Evolutionary conservation across 2,113 vertebrate species (phyloP).

Genomic region (western clawed frog (Xenopus tropicalis)): DNA sequence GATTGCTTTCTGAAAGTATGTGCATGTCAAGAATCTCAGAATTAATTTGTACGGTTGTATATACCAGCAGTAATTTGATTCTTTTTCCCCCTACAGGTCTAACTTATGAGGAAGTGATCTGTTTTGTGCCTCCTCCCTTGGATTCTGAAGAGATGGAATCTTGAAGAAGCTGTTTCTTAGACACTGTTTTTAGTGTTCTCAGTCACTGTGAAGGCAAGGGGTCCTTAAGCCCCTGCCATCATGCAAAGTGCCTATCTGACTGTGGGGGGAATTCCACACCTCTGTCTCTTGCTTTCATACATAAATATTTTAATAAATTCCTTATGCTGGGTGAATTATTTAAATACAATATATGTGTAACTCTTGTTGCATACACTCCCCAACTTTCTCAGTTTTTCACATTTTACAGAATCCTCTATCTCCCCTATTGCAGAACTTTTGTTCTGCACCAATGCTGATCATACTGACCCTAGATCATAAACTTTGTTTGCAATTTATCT

Average conservation of each 20-base stretch:
- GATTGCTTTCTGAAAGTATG: too few species aligned
- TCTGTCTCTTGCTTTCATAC: constrained; percentile 22
- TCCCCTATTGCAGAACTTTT: too few species aligned
- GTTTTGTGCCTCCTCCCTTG: constrained; percentile 84
- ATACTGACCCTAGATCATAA: too few species aligned
- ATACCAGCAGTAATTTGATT: too few species aligned
- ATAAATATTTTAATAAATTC: too few species aligned
- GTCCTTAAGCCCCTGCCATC: background rate
- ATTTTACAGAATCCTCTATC: background rate
- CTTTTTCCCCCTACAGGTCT: constrained; percentile 66
- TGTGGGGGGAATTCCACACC: constrained; percentile 7
- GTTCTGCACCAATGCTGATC: too few species aligned
- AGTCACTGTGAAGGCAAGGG: constrained; percentile 28
- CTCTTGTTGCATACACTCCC: constrained; percentile 16
- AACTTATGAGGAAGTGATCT: constrained; percentile 90
- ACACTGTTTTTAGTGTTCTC: background rate
- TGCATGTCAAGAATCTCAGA: too few species aligned
- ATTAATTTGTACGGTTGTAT: too few species aligned
- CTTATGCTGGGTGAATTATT: constrained; percentile 10
- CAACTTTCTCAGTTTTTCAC: background rate
- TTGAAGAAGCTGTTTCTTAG: constrained; percentile 61
- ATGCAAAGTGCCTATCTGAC: constrained; percentile 34
- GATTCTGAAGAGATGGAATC: constrained; percentile 96
- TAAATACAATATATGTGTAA: constrained; percentile 21
- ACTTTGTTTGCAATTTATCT: too few species aligned